These are phyloP conservation scores for Coenonympha glycerion DNA, from an alignment of 2,888 invertebrate species.

Conservation along the genomic window DNA sequence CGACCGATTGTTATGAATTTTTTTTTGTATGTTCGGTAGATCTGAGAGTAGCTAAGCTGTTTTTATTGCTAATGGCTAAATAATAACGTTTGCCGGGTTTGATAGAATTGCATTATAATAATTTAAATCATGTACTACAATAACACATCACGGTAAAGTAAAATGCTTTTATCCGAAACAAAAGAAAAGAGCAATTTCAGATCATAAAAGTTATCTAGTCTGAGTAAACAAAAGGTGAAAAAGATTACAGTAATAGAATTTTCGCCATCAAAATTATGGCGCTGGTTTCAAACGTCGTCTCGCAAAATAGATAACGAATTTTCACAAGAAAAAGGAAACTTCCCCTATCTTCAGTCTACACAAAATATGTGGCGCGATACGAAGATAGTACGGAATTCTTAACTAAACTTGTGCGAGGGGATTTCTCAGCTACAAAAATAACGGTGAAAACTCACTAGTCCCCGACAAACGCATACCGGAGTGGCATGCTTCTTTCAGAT, in stretches of 20 bases:
- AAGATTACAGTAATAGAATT: slow-evolving; percentile 20
- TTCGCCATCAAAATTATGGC: slow-evolving; percentile 22
- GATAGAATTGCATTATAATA: neutral
- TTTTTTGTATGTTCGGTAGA: too few relatives aligned
- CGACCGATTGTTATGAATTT: too few relatives aligned
- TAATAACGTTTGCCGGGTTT: too few relatives aligned
- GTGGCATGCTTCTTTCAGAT: slow-evolving; percentile 43
- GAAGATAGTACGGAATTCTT: slow-evolving; percentile 61
- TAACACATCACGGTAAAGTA: neutral
- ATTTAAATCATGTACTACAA: neutral
- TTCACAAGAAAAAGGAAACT: slow-evolving; percentile 46
- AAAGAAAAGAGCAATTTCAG: slow-evolving; percentile 2
- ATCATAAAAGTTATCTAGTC: slow-evolving; percentile 9
- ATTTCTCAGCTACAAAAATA: slow-evolving; percentile 58
- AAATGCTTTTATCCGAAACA: neutral
- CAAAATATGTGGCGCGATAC: slow-evolving; percentile 60
- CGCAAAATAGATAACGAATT: slow-evolving; percentile 29
- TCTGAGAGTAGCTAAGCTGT: too few relatives aligned
- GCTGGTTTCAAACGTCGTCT: slow-evolving; percentile 27
- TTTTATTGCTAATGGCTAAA: too few relatives aligned
- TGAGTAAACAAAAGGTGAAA: slow-evolving; percentile 12
- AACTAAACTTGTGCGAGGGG: slow-evolving; percentile 59
- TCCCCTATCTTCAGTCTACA: slow-evolving; percentile 47
- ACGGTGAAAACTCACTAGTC: slow-evolving; percentile 48
- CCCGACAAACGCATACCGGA: slow-evolving; percentile 42